Percentiles rank a stretch among this genome's conserved stretches.
These are phyloP conservation scores for Apteryx owenii DNA, from an alignment of 2,113 vertebrate genomes.

Conservation along the genomic window DNA sequence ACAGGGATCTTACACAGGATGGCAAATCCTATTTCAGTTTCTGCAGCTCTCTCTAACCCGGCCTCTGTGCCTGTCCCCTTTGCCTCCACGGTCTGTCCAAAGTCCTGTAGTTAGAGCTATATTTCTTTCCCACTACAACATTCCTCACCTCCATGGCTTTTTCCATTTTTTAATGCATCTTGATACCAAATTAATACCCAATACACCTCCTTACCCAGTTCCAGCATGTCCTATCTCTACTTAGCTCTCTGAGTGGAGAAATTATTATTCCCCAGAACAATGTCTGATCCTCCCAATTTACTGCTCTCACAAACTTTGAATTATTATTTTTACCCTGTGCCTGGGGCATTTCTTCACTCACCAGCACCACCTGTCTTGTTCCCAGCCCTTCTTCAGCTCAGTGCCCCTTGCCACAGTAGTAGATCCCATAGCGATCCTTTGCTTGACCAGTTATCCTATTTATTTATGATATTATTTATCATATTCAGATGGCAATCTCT, in stretches of 20 bases:
- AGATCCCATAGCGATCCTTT: accelerated
- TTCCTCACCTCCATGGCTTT: neutral
- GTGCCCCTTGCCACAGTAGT: neutral
- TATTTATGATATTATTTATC: neutral
- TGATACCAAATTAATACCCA: neutral
- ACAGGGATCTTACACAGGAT: neutral
- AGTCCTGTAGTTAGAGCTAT: neutral
- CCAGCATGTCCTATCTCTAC: neutral
- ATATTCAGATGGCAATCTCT: neutral
- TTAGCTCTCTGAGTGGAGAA: neutral
- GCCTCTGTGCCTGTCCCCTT: neutral
- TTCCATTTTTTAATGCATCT: neutral
- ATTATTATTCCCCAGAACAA: neutral
- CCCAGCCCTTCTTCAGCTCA: accelerated
- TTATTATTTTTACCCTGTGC: neutral
- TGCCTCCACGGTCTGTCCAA: neutral
- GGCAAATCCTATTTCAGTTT: neutral
- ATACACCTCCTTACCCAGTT: neutral
- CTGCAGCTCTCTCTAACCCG: neutral
- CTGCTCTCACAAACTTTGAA: neutral
- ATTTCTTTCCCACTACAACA: neutral
- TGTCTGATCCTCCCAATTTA: neutral
- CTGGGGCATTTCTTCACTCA: neutral
- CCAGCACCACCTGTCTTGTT: accelerated
- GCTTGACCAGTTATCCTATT: neutral